Conservation (phyloP, 2,888 invertebrate species). For the Eupithecia inturbata region DNA sequence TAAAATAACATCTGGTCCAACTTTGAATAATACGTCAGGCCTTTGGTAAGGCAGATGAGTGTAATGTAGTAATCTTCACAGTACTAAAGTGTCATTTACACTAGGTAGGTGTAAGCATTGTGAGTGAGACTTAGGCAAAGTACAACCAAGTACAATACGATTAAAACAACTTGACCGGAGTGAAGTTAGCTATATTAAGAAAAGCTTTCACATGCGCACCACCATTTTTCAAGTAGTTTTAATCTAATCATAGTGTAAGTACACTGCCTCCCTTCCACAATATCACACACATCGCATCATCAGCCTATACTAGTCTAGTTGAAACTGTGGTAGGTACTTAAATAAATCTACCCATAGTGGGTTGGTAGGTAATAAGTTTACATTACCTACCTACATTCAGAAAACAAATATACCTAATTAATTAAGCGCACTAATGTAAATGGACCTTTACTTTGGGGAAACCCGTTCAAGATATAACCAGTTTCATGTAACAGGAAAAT, state of each 20-base stretch:
- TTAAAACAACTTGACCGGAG: no score
- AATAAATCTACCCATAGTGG: not conserved
- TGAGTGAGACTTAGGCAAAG: no score
- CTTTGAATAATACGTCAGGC: not conserved
- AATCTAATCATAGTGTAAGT: no score
- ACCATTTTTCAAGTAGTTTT: no score
- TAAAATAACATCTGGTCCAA: not conserved
- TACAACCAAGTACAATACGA: no score
- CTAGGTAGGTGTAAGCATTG: not conserved
- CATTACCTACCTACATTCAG: not conserved
- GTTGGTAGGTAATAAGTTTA: not conserved
- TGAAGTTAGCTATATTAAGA: no score
- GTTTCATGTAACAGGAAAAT: conserved; percentile 6
- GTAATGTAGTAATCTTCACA: not conserved
- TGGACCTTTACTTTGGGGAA: conserved; percentile 12
- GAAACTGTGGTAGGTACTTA: not conserved
- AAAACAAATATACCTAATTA: no score
- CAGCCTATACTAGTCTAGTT: not conserved
- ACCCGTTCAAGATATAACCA: conserved; percentile 20
- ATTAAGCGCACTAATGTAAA: not conserved
- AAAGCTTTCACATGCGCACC: no score
- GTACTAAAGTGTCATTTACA: conserved; percentile 3
- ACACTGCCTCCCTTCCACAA: not conserved
- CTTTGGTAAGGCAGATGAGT: not conserved
- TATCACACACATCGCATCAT: not conserved